Evolutionary conservation across 2,113 vertebrate species (phyloP).

Genomic region (Ramphastos sulfuratus): DNA sequence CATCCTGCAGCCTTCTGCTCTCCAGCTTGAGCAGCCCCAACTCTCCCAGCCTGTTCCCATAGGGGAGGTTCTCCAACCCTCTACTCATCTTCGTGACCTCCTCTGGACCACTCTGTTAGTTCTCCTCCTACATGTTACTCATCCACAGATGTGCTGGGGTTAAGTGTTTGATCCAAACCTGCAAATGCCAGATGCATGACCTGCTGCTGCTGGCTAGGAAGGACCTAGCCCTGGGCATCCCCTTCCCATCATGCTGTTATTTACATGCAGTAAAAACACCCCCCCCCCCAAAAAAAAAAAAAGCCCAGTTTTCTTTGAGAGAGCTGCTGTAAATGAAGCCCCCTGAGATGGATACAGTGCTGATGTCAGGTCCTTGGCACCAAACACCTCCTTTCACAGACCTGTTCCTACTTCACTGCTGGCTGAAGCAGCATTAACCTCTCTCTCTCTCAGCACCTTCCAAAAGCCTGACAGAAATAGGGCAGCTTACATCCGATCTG

Average conservation of each 20-base stretch:
- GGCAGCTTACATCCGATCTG: constrained; percentile 14
- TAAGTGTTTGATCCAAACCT: not conserved
- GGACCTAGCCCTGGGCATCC: not conserved
- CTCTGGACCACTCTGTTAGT: not conserved
- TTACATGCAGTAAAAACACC: not conserved
- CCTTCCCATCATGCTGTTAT: not conserved
- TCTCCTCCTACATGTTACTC: not conserved
- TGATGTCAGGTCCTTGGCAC: constrained; percentile 48
- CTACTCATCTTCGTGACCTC: too few relatives aligned
- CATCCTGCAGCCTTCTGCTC: too few relatives aligned
- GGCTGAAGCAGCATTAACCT: not conserved
- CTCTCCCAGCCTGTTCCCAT: too few relatives aligned
- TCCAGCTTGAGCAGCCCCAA: too few relatives aligned
- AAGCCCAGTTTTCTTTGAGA: not conserved
- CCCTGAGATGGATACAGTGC: not conserved
- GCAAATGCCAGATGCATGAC: not conserved
- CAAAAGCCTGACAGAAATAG: constrained; percentile 48
- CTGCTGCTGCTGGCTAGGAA: not conserved
- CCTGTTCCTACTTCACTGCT: not conserved
- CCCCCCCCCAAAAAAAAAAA: not conserved
- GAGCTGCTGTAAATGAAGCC: not conserved
- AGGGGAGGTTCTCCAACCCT: too few relatives aligned
- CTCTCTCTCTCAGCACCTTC: not conserved
- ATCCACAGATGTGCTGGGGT: not conserved
- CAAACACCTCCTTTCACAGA: fast-evolving